These are phyloP conservation scores for Ophion slaviceki DNA, from an alignment of 2,888 invertebrate genomes.

Conservation along the genomic window DNA sequence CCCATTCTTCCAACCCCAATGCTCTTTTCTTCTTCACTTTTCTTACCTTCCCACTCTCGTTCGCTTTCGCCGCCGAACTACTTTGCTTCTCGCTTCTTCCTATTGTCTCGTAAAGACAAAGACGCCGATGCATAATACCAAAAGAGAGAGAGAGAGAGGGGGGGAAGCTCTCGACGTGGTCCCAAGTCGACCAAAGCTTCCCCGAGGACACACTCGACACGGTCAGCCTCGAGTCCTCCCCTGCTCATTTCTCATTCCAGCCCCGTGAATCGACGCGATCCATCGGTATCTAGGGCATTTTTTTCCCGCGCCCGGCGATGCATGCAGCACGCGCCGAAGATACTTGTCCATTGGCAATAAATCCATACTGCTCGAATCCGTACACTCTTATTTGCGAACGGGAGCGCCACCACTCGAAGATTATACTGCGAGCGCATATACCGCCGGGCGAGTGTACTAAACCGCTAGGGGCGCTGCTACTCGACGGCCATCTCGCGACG, in stretches of 20 bases:
- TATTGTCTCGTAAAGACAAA: slow-evolving; percentile 62
- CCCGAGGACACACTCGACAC: slow-evolving; percentile 44
- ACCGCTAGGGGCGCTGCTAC: slow-evolving; percentile 9
- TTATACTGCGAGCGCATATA: neutral
- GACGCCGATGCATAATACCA: slow-evolving; percentile 58
- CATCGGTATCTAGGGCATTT: slow-evolving; percentile 5
- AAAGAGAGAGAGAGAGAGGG: neutral
- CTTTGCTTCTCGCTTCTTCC: slow-evolving; percentile 18
- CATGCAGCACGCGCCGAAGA: neutral
- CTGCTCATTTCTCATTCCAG: slow-evolving; percentile 46
- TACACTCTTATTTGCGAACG: neutral
- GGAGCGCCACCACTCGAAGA: neutral
- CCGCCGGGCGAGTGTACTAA: neutral
- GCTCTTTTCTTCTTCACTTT: neutral
- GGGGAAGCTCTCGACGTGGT: slow-evolving; percentile 35
- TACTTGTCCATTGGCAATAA: neutral
- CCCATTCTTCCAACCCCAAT: slow-evolving; percentile 8
- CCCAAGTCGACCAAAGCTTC: slow-evolving; percentile 23
- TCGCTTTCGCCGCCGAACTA: slow-evolving; percentile 8
- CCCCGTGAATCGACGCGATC: slow-evolving; percentile 17
- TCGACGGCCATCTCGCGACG: neutral
- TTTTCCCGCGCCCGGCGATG: neutral
- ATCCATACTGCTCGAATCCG: neutral
- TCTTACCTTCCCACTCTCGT: slow-evolving; percentile 8
- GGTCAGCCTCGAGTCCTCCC: slow-evolving; percentile 44